phyloP scores from a whole-genome alignment of 2,888 invertebrate species.

The Dryadula phaetusa region DNA sequence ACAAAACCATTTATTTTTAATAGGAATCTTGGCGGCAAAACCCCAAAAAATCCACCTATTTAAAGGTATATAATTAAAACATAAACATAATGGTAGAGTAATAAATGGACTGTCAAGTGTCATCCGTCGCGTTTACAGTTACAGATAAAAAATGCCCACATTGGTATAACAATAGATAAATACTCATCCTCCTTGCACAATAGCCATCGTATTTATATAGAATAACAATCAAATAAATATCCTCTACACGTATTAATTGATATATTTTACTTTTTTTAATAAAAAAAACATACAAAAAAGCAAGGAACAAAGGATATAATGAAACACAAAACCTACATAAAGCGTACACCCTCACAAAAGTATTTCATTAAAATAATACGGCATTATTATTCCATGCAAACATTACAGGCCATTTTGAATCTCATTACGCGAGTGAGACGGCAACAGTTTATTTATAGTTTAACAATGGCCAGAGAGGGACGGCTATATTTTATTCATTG shows the following conservation, averaged over 20 bases:
- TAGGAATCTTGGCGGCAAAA: too few relatives aligned
- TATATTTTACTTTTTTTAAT: slow-evolving; percentile 10
- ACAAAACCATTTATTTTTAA: too few relatives aligned
- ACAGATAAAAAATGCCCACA: too few relatives aligned
- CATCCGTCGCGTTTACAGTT: too few relatives aligned
- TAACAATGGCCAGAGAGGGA: slow-evolving; percentile 27
- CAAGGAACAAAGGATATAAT: slow-evolving; percentile 47
- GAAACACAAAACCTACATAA: slow-evolving; percentile 54
- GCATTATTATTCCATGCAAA: slow-evolving; percentile 58
- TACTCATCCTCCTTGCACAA: too few relatives aligned
- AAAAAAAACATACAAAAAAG: slow-evolving; percentile 54
- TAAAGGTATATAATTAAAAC: too few relatives aligned
- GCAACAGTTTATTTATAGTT: slow-evolving; percentile 47
- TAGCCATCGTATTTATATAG: too few relatives aligned
- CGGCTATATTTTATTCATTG: slow-evolving; percentile 37
- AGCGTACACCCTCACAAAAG: slow-evolving; percentile 55
- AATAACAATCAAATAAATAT: slow-evolving; percentile 5
- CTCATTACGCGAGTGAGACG: slow-evolving; percentile 61
- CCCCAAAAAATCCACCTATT: too few relatives aligned
- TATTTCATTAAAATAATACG: slow-evolving; percentile 71
- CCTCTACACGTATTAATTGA: slow-evolving; percentile 1
- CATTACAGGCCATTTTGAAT: slow-evolving; percentile 75
- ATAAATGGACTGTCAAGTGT: too few relatives aligned
- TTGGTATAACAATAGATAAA: too few relatives aligned
- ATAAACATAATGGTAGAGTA: too few relatives aligned